phyloP scores from a whole-genome alignment of 1,140 invertebrate species.

The Atta cephalotes region DNA sequence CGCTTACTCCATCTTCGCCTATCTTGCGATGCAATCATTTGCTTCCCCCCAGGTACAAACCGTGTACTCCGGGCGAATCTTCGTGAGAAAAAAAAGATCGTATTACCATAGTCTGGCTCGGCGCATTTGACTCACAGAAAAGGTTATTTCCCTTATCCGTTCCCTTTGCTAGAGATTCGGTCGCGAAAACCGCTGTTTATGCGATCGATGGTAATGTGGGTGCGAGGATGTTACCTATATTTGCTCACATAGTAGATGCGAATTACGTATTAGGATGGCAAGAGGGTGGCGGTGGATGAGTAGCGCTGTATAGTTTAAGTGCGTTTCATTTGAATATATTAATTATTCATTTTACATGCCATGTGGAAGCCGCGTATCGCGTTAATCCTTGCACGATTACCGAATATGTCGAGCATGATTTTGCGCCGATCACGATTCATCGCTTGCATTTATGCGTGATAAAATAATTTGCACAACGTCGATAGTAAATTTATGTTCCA shows the following conservation, averaged over 20 bases:
- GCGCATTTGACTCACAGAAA: conserved; percentile 60
- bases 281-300: conserved; percentile 15
- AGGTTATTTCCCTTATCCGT: conserved; percentile 45
- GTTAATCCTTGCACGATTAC: conserved; percentile 43
- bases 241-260: background rate
- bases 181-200: conserved; percentile 50
- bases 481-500: background rate
- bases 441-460: background rate
- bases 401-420: conserved; percentile 60
- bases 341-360: conserved; percentile 72
- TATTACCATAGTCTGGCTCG: conserved; percentile 47
- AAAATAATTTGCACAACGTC: conserved; percentile 31
- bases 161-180: conserved; percentile 16
- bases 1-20: conserved; percentile 20
- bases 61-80: conserved; percentile 16
- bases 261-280: conserved; percentile 42
- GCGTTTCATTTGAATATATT: conserved; percentile 73
- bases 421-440: conserved; percentile 53
- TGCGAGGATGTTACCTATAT: conserved; percentile 17
- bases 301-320: conserved; percentile 65
- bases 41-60: conserved; percentile 14
- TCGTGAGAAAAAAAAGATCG: background rate
- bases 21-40: conserved; percentile 22
- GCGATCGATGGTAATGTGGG: conserved; percentile 32
- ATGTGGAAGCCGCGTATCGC: conserved; percentile 20